These are phyloP conservation scores for Meteorus colon DNA, from an alignment of 2,888 invertebrate species.

Conservation along the genomic window DNA sequence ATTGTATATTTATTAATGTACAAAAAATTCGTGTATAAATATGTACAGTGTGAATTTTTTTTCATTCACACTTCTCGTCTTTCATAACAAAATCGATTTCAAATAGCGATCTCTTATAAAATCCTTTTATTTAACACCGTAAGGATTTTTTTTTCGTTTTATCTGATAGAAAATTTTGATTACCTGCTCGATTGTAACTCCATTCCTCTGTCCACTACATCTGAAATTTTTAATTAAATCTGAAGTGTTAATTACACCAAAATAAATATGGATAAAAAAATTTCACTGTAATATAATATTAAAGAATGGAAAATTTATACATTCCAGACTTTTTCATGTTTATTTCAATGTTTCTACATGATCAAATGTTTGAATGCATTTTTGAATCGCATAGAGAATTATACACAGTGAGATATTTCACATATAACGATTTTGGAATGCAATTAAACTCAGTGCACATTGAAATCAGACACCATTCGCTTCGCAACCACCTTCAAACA, in stretches of 20 bases:
- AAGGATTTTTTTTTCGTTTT: no score
- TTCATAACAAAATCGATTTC: neutral
- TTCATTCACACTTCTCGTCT: neutral
- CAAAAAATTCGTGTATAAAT: neutral
- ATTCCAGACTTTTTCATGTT: neutral
- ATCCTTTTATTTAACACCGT: no score
- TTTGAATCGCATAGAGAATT: constrained; percentile 33
- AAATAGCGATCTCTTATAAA: no score
- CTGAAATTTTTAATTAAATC: no score
- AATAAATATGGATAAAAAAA: no score
- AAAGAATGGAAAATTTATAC: no score
- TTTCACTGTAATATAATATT: no score
- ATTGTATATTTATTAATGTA: constrained; percentile 16
- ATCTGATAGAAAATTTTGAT: no score
- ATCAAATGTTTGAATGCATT: neutral
- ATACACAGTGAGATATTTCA: constrained; percentile 26
- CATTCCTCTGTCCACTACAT: no score
- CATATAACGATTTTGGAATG: constrained; percentile 70
- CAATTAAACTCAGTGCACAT: constrained; percentile 69
- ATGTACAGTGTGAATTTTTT: neutral
- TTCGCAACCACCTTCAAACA: constrained; percentile 41
- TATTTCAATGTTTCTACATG: neutral
- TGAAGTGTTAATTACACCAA: no score
- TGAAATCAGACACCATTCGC: constrained; percentile 61
- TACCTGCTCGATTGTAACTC: no score